phyloP scores from a whole-genome alignment of 2,797 vertebrate genomes.

The Phoebastria nigripes region DNA sequence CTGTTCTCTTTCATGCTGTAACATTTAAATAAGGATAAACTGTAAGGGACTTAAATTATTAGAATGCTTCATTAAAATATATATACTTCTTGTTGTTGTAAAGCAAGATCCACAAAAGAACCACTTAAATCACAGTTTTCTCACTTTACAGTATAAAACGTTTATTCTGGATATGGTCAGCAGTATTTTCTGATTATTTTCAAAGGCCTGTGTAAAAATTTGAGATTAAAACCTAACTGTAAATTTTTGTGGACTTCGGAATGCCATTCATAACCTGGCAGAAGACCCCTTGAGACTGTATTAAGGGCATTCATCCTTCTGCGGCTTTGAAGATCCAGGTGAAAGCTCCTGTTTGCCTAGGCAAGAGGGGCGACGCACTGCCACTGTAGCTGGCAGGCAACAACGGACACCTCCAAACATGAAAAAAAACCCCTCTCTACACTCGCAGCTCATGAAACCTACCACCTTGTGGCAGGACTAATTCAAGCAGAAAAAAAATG shows the following conservation, averaged over 20 bases:
- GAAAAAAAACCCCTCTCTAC: background rate
- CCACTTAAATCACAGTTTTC: background rate
- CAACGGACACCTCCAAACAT: background rate
- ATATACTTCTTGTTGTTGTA: background rate
- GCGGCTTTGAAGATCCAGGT: background rate
- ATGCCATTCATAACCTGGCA: background rate
- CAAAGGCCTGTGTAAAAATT: background rate
- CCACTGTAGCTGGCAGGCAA: background rate
- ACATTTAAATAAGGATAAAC: background rate
- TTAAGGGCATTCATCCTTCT: background rate
- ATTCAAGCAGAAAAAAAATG: background rate
- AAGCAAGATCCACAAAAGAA: background rate
- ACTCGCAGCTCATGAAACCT: background rate
- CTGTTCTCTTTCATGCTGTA: background rate
- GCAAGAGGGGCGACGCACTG: accelerated
- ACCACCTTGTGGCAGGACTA: background rate
- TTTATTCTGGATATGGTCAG: background rate
- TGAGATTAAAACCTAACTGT: background rate
- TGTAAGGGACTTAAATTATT: background rate
- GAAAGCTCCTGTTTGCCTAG: background rate
- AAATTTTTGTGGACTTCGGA: background rate
- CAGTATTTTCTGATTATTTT: background rate
- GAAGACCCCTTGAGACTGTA: background rate
- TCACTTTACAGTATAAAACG: background rate
- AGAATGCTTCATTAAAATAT: background rate